These are phyloP conservation scores for Sitta carolinensis DNA, from an alignment of 2,797 vertebrate species.

Conservation along the genomic window DNA sequence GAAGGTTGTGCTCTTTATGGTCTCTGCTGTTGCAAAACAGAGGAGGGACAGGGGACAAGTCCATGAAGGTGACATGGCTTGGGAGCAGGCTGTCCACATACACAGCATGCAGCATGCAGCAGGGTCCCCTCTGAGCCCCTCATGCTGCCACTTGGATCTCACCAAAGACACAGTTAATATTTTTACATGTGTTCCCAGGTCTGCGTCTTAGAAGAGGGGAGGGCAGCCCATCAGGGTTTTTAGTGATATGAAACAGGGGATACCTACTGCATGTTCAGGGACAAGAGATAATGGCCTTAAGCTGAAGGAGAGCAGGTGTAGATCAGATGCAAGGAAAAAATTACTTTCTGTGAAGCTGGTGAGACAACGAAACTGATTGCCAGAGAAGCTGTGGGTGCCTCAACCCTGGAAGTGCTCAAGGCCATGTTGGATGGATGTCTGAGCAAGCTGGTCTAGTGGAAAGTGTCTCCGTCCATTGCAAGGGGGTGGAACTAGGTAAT, in stretches of 20 bases:
- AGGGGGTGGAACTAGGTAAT: not conserved
- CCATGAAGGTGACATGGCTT: not conserved
- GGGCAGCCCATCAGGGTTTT: fast-evolving
- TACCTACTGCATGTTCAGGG: not conserved
- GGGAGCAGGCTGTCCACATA: not conserved
- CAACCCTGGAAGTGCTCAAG: not conserved
- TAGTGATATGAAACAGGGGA: not conserved
- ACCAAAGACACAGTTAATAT: not conserved
- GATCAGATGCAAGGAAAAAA: not conserved
- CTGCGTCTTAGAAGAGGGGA: not conserved
- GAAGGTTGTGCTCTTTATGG: not conserved
- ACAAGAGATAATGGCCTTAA: not conserved
- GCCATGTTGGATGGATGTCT: not conserved
- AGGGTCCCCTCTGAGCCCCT: not conserved
- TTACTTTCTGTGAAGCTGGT: not conserved
- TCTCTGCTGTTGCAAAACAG: not conserved
- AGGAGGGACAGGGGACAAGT: not conserved
- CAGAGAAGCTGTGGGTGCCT: not conserved
- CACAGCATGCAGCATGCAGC: fast-evolving
- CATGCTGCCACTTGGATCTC: not conserved
- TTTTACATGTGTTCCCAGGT: not conserved
- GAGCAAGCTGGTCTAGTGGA: not conserved
- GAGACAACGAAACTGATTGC: not conserved
- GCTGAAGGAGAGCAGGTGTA: not conserved
- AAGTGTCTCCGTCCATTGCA: not conserved